phyloP scores from a whole-genome alignment of 92 coral and sea anemone genomes.

The Epizoanthus scotinus region DNA sequence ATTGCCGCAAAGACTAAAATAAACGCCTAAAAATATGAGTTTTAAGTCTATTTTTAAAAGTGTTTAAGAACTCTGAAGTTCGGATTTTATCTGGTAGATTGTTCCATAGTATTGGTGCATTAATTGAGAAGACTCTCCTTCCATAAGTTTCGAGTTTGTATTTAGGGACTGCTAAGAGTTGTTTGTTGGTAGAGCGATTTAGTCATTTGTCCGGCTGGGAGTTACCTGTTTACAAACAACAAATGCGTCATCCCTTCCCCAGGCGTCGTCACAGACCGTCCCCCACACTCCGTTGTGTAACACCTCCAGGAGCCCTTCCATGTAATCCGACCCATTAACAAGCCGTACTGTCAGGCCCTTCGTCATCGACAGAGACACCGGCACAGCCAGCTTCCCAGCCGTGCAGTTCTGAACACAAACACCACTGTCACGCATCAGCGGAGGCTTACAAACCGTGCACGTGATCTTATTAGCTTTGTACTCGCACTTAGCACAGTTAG shows the following conservation, averaged over 20 bases:
- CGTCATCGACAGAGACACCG: conserved; percentile 31
- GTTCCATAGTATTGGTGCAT: no score
- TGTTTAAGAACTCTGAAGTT: no score
- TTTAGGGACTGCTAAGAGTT: no score
- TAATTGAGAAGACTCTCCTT: no score
- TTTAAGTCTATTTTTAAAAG: no score
- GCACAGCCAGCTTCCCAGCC: conserved; percentile 57
- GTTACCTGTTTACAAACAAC: conserved; percentile 76
- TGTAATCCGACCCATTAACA: conserved; percentile 66
- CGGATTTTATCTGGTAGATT: no score
- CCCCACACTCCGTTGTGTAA: conserved; percentile 80
- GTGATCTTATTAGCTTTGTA: conserved; percentile 17
- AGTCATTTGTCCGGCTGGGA: no score
- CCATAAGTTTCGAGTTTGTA: no score
- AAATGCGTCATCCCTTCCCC: conserved; percentile 53
- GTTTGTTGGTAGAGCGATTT: no score
- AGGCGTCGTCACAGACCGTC: conserved; percentile 77
- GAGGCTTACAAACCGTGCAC: conserved; percentile 70
- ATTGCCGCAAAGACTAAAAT: no score
- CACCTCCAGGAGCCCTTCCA: conserved; percentile 80
- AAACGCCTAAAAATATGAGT: no score
- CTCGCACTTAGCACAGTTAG: conserved; percentile 55
- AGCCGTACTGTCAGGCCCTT: conserved; percentile 52
- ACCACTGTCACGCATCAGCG: conserved; percentile 35
- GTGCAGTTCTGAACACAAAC: conserved; percentile 64